Evolutionary conservation across 1,140 invertebrate genomes (phyloP).

Genomic region (Diabrotica undecimpunctata): DNA sequence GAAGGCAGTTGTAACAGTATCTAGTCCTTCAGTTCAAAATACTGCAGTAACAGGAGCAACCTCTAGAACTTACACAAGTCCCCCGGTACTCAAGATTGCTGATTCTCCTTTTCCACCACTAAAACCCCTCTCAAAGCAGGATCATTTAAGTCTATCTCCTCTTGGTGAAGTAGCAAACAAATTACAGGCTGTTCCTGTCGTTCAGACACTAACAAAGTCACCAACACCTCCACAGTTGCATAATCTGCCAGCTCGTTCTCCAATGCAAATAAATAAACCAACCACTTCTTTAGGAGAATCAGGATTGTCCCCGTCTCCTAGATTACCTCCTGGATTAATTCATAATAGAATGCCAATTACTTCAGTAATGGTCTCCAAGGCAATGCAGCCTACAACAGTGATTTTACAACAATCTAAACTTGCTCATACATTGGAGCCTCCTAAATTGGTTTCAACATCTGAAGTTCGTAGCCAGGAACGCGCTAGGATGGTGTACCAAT

Average conservation of each 20-base stretch:
- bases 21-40: not conserved
- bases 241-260: slow-evolving; percentile 36
- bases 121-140: slow-evolving; percentile 13
- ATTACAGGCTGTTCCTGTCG: not conserved
- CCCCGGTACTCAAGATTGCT: slow-evolving; percentile 18
- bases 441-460: slow-evolving; percentile 31
- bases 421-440: slow-evolving; percentile 36
- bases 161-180: not conserved
- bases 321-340: slow-evolving; percentile 24
- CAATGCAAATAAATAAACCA: slow-evolving; percentile 26
- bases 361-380: slow-evolving; percentile 55
- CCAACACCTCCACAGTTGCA: slow-evolving; percentile 24
- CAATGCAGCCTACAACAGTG: slow-evolving; percentile 51
- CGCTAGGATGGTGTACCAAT: slow-evolving; percentile 36
- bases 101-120: slow-evolving; percentile 19
- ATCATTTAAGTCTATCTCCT: not conserved
- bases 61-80: not conserved
- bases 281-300: slow-evolving; percentile 5
- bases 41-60: not conserved
- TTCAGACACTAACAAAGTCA: slow-evolving; percentile 11
- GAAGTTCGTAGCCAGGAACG: slow-evolving; percentile 25
- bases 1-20: not conserved
- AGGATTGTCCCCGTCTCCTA: slow-evolving; percentile 22
- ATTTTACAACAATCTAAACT: slow-evolving; percentile 49
- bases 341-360: slow-evolving; percentile 50